A percentile compares a stretch with the other conserved stretches of the same genome.
These are phyloP conservation scores for Exephanes ischioxanthus DNA, from an alignment of 2,888 invertebrate genomes.

Conservation along the genomic window DNA sequence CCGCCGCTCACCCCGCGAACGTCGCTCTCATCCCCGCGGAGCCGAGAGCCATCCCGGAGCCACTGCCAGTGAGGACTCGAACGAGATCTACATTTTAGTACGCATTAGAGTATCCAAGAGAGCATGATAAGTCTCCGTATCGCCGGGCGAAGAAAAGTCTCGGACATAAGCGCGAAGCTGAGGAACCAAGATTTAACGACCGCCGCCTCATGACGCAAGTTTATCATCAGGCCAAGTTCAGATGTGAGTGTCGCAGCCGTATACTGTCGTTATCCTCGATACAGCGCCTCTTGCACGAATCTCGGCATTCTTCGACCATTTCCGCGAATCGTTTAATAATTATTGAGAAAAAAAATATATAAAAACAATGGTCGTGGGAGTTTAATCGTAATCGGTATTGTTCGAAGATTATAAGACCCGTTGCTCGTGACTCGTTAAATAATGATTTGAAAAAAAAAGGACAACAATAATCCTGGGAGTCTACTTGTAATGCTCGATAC, in stretches of 20 bases:
- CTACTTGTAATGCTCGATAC: too few species aligned
- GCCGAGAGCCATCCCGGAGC: conserved; percentile 11
- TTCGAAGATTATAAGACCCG: neutral
- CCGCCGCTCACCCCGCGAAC: conserved; percentile 57
- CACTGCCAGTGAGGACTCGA: conserved; percentile 72
- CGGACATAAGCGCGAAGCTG: conserved; percentile 14
- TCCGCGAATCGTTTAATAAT: too few species aligned
- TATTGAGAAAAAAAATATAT: neutral
- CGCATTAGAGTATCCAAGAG: conserved; percentile 75
- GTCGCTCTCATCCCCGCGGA: conserved; percentile 51
- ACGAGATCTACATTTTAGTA: conserved; percentile 81
- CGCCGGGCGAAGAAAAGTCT: conserved; percentile 43
- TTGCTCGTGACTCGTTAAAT: neutral
- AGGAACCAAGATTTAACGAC: conserved; percentile 41
- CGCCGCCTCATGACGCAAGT: conserved; percentile 74
- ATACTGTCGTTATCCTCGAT: conserved; percentile 1
- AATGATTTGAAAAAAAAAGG: neutral
- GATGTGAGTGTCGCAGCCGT: conserved; percentile 76
- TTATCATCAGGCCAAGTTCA: conserved; percentile 78
- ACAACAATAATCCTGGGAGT: too few species aligned
- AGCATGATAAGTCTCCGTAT: conserved; percentile 76
- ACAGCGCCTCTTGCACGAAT: too few species aligned
- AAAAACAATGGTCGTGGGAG: neutral
- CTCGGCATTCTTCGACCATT: too few species aligned
- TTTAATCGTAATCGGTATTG: neutral